Base-by-base conservation (phyloP, 2,113 vertebrate genomes). In the Camelus bactrianus region DNA sequence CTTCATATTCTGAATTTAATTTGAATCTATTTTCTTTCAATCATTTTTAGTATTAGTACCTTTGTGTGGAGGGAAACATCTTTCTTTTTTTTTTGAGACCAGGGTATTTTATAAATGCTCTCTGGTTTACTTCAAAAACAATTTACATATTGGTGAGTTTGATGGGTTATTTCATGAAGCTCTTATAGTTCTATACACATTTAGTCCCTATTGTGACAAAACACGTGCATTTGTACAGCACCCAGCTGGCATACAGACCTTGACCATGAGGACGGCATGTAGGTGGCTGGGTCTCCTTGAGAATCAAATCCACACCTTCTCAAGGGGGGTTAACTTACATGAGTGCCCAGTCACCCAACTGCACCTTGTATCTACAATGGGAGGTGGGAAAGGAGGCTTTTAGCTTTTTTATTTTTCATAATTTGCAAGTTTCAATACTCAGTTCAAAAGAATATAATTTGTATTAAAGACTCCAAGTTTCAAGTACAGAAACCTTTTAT, bases 11-110 rank as follows among this genome's bases (percentile, higher is more conserved):
- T 88, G 54, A 84, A 62, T 75, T 87, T 92, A 58, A 70, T 82
- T 94, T 94, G 50, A 54, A 87, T 84, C 50, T 69, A 77, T 38
- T 90, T 75, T 73, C 56, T 89, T 75, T 54, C n/a, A 17, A 24
- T 48, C 26, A 76, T 69, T 90, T 65, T 73, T 90, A 42, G 16
- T 90, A 67, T 70, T 62, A 48, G 48, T 83, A 58, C 3, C 32
- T 72, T 67, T 62, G 15, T 16, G 54, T 95, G 46, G n/a, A 80
- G 91, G 52, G 24, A 91, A 26, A 46, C 15, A 60, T 9, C 17
- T 38, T 91, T 70, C 42, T 8, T 24, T 46, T 90, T 46, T 90
- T 79, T 8, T 70, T 85, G 70, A 85, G 70, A n/a, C 14, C 60
- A 77, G 46, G 85, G 13, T 77, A 91, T 86, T 86, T 79, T 64